Base-by-base conservation (phyloP, 2,797 vertebrate species). In the Sparidentex hasta region DNA sequence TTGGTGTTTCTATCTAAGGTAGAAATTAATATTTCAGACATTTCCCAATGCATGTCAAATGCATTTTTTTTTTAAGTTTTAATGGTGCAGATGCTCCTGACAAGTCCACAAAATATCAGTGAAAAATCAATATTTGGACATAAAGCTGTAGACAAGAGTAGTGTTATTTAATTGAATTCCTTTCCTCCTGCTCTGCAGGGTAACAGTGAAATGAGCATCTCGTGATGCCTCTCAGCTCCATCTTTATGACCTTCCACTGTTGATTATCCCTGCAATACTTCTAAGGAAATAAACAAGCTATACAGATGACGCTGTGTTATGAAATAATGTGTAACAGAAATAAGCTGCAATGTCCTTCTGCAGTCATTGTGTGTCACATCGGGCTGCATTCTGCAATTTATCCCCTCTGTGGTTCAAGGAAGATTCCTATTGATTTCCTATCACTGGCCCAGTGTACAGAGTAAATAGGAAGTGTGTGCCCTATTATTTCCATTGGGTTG, bases 391-490 rank as follows among this genome's bases (percentile, higher is more conserved):
- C 87, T 65, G 80, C 87, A 88, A 89, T 93, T 92, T 90, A 89
- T 91, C 86, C 87, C 78, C 67, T 87, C 78, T 81, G 80, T 69
- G 68, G 73, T 89, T 85, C 88, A 86, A 85, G 90, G 85, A 91
- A 93, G 90, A 92, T 90, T 88, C 82, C 82, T 87, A 95, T 95
- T 90, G 93, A 96, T 95, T 94, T 94, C 66, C 92, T 82, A 89
- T 94, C 92, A 89, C 78, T 4, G 59, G 77, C 80, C 83, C 85
- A 83, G 83, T 87, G 83, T 90, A 85, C 80, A 84, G 89, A 87
- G 89, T 93, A 94, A 94, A 93, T 90, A 92, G 91, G 91, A 93
- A 93, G 88, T 84, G 81, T 77, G 88, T 74, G 84, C 50, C 87
- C 87, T 88, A 90, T 94, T 92, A 90, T 92, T 90, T 86, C 72